A percentile compares a stretch with the other conserved stretches of the same genome.
These are phyloP conservation scores for Melanchra persicariae DNA, from an alignment of 2,888 invertebrate genomes.

Conservation along the genomic window DNA sequence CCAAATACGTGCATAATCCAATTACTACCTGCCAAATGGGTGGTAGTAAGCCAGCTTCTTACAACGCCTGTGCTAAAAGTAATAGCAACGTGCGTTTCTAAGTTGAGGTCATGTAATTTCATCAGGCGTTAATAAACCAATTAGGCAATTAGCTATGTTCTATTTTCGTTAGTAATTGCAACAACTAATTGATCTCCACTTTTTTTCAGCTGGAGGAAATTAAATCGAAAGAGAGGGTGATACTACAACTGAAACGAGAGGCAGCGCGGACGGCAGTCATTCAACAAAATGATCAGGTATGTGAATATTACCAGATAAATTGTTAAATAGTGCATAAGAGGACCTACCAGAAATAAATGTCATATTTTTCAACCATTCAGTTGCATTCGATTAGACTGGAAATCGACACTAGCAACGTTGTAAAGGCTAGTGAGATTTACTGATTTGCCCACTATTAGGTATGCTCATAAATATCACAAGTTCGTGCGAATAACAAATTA, in stretches of 20 bases:
- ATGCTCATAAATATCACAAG: background rate
- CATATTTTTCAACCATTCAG: background rate
- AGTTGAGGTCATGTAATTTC: background rate
- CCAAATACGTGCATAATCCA: slow-evolving; percentile 39
- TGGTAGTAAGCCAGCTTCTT: background rate
- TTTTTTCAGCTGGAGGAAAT: slow-evolving; percentile 92
- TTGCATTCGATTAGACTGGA: background rate
- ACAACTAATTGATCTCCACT: slow-evolving; percentile 18
- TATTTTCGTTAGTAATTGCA: background rate
- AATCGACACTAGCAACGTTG: background rate
- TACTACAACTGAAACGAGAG: slow-evolving; percentile 90
- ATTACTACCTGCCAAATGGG: slow-evolving; percentile 21
- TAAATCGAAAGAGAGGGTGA: slow-evolving; percentile 93
- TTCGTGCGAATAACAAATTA: background rate
- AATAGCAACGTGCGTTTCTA: slow-evolving; percentile 38
- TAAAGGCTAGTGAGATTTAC: background rate
- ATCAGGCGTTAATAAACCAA: slow-evolving; percentile 30
- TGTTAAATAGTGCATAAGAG: background rate
- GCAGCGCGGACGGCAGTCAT: slow-evolving; percentile 78
- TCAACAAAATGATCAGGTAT: slow-evolving; percentile 84
- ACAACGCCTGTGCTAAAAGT: slow-evolving; percentile 39
- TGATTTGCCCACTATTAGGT: background rate
- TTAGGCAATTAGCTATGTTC: background rate
- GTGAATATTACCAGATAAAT: background rate
- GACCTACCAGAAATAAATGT: background rate